Percentiles rank a stretch among this genome's conserved stretches.
These are phyloP conservation scores for Etheostoma nigrum DNA, from an alignment of 2,797 vertebrate species.

Conservation along the genomic window DNA sequence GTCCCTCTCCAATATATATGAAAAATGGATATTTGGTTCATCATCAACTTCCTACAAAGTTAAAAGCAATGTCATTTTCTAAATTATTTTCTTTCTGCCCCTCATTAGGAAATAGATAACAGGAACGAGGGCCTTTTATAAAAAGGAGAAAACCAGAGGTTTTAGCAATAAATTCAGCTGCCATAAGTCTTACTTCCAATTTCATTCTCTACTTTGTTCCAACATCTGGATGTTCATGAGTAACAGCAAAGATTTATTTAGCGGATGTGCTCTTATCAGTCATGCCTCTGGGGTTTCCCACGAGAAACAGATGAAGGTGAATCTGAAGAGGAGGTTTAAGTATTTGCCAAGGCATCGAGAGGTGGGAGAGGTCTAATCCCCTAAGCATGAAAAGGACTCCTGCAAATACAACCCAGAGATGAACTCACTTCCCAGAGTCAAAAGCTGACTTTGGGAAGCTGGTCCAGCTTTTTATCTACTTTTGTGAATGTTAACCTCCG, in stretches of 20 bases:
- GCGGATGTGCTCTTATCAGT: constrained; percentile 21
- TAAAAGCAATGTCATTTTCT: neutral
- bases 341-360: constrained; percentile 3
- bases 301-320: constrained; percentile 7
- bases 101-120: neutral
- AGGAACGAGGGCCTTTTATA: neutral
- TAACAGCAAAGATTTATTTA: constrained; percentile 20
- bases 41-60: neutral
- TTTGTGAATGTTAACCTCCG: too few relatives aligned
- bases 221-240: constrained; percentile 23
- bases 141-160: constrained; percentile 1
- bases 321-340: constrained; percentile 1
- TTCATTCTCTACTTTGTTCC: neutral
- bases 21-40: neutral
- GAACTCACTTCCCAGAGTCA: neutral
- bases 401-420: neutral
- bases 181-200: neutral
- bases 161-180: constrained; percentile 1
- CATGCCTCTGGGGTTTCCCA: neutral
- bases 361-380: constrained; percentile 6
- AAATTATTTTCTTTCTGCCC: neutral
- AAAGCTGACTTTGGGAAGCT: too few relatives aligned
- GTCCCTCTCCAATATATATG: too few relatives aligned
- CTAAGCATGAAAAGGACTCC: neutral
- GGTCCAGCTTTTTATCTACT: neutral